phyloP scores from a whole-genome alignment of 1,140 invertebrate genomes.

The Thalassaphorura encarpata region DNA sequence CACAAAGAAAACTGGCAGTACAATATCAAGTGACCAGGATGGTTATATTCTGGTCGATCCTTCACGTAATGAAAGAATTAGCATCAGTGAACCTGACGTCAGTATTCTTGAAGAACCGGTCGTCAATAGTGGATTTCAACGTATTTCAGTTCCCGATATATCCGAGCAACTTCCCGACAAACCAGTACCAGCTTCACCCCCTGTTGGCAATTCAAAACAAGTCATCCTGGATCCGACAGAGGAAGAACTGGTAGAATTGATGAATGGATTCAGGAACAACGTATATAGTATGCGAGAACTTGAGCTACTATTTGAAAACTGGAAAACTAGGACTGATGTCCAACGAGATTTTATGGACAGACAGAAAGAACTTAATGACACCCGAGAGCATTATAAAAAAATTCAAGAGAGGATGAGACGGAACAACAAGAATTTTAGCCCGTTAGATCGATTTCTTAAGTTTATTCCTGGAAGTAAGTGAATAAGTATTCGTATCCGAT shows the following conservation, averaged over 20 bases:
- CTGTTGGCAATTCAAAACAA: conserved; percentile 2
- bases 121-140: background rate
- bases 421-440: conserved; percentile 8
- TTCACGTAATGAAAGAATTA: background rate
- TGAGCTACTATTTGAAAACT: conserved; percentile 70
- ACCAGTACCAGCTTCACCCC: background rate
- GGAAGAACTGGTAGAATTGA: conserved; percentile 72
- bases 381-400: conserved; percentile 67
- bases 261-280: conserved; percentile 81
- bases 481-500: background rate
- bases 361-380: conserved; percentile 63
- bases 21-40: too few relatives aligned
- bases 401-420: conserved; percentile 61
- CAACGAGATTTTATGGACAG: conserved; percentile 75
- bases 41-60: background rate
- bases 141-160: background rate
- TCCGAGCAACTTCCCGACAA: background rate
- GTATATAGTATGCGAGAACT: conserved; percentile 66
- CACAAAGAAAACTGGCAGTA: too few relatives aligned
- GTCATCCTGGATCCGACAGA: conserved; percentile 39
- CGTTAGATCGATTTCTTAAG: conserved; percentile 4
- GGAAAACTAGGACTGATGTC: conserved; percentile 72
- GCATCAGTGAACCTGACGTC: background rate
- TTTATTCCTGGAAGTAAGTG: conserved; percentile 3
- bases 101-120: background rate